Conservation (phyloP, 2,888 invertebrate species). For the Sympetrum striolatum region DNA sequence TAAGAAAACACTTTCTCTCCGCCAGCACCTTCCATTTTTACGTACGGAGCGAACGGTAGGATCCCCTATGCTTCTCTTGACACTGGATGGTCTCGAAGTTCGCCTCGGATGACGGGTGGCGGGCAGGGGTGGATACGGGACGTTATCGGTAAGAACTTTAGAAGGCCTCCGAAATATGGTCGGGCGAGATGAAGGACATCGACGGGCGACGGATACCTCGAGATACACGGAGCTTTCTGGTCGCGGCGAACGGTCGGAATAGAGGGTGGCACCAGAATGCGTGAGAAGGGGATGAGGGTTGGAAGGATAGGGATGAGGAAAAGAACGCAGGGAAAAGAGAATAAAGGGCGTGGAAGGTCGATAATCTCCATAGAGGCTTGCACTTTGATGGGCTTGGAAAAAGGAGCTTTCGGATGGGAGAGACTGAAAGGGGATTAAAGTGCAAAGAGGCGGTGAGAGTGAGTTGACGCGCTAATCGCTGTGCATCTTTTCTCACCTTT, state of each 20-base stretch:
- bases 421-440: slow-evolving; percentile 6
- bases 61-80: not conserved
- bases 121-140: not conserved
- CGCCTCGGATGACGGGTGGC: not conserved
- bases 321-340: not conserved
- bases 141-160: not conserved
- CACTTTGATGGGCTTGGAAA: slow-evolving; percentile 12
- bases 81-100: not conserved
- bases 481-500: slow-evolving; percentile 27
- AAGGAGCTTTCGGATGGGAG: not conserved
- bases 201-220: not conserved
- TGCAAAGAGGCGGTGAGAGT: slow-evolving; percentile 5
- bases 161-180: not conserved
- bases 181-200: not conserved
- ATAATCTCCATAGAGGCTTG: not conserved
- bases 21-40: not conserved
- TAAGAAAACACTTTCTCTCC: not conserved
- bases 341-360: slow-evolving; percentile 3
- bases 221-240: not conserved
- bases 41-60: not conserved
- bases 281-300: not conserved
- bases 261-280: not conserved
- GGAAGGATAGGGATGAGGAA: not conserved
- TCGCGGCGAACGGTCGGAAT: not conserved
- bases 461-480: slow-evolving; percentile 17